These are phyloP conservation scores for Leucoptera coffeella DNA, from an alignment of 2,888 invertebrate genomes.

Conservation along the genomic window DNA sequence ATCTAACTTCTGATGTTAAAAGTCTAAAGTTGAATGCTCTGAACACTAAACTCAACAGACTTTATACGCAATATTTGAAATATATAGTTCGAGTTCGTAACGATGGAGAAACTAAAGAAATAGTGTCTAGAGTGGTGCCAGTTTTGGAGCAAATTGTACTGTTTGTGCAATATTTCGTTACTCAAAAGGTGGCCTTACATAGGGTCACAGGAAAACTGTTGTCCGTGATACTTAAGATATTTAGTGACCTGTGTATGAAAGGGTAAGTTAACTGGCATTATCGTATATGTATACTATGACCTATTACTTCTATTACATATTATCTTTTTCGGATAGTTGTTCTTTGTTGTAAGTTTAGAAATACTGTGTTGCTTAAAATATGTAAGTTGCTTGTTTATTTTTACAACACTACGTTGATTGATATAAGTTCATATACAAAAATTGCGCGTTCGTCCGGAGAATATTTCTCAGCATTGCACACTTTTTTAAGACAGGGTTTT, in stretches of 20 bases:
- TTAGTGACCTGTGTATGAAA: constrained; percentile 73
- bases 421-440: no score
- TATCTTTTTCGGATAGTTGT: no score
- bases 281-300: no score
- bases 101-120: constrained; percentile 17
- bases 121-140: constrained; percentile 51
- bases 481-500: no score
- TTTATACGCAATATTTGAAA: constrained; percentile 34
- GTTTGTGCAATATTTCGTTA: constrained; percentile 72
- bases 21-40: constrained; percentile 49
- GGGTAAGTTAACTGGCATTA: no score
- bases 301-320: no score
- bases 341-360: no score
- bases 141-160: constrained; percentile 71
- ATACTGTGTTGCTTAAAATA: no score
- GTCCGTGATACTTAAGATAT: constrained; percentile 75
- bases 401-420: no score
- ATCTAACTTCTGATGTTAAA: constrained; percentile 55
- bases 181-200: constrained; percentile 72
- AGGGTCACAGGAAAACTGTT: constrained; percentile 77
- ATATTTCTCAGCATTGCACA: no score
- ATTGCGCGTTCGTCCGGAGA: no score
- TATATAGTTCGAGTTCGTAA: constrained; percentile 17
- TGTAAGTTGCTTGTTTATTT: no score
- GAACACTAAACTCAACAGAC: constrained; percentile 24